phyloP scores from a whole-genome alignment of 1,140 invertebrate species.

The Drosophila ohnishii region DNA sequence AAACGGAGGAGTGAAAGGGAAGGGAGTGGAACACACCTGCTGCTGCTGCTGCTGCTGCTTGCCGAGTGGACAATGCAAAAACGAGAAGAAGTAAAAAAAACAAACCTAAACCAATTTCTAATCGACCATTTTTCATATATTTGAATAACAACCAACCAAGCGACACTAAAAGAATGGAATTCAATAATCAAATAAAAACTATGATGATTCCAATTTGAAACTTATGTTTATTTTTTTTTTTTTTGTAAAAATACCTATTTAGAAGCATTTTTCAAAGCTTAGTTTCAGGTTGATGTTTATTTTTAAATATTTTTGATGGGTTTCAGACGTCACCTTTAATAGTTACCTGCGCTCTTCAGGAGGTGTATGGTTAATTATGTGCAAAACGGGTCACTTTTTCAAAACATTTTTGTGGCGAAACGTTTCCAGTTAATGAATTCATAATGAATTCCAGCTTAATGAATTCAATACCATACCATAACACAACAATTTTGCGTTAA shows the following conservation, averaged over 20 bases:
- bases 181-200: constrained; percentile 77
- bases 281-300: no score
- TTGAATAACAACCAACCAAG: constrained; percentile 67
- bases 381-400: no score
- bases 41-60: constrained; percentile 23
- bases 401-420: no score
- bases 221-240: not conserved
- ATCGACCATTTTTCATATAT: constrained; percentile 79
- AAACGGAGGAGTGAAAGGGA: constrained; percentile 3
- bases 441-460: no score
- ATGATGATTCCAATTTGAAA: constrained; percentile 63
- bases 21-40: constrained; percentile 9
- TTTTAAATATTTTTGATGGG: no score
- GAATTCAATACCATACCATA: no score
- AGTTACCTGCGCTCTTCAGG: no score
- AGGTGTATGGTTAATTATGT: no score
- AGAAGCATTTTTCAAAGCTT: no score
- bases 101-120: constrained; percentile 67
- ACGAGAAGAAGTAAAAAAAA: constrained; percentile 17
- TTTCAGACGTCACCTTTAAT: no score
- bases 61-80: constrained; percentile 32
- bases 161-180: constrained; percentile 75
- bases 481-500: no score
- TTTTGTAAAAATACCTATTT: not conserved
- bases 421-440: no score